Evolutionary conservation across 2,797 vertebrate species (phyloP).

Genomic region (Notoglanidium macrostoma): DNA sequence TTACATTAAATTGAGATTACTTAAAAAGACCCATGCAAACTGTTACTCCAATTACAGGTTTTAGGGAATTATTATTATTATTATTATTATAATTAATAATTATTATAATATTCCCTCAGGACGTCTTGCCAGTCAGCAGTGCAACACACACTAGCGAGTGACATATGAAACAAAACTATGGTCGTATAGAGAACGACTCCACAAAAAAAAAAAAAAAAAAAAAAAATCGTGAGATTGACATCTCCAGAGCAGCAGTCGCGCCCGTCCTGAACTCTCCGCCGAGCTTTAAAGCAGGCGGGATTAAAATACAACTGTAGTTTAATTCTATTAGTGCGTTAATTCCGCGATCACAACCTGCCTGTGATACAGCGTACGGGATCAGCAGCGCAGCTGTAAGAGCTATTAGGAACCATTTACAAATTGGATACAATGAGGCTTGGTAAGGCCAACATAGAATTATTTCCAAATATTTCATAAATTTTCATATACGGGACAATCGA

Average conservation of each 20-base stretch:
- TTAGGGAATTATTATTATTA: background rate
- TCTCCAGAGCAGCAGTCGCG: background rate
- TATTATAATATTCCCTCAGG: no score
- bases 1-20: background rate
- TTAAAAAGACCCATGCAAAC: background rate
- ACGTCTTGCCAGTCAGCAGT: background rate
- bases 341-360: conserved; percentile 71
- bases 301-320: conserved; percentile 71
- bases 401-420: conserved; percentile 35
- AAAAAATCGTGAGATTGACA: background rate
- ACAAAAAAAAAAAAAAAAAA: background rate
- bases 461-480: background rate
- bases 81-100: background rate
- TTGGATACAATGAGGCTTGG: background rate
- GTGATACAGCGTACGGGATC: conserved; percentile 79
- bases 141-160: background rate
- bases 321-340: conserved; percentile 82
- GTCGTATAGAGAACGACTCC: background rate
- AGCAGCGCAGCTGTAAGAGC: conserved; percentile 76
- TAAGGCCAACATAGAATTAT: background rate
- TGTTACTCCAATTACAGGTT: no score
- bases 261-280: background rate
- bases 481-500: background rate
- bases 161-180: background rate
- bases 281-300: conserved; percentile 58